Base-by-base conservation (phyloP, 92 coral and sea anemone genomes). In the Porites rus region DNA sequence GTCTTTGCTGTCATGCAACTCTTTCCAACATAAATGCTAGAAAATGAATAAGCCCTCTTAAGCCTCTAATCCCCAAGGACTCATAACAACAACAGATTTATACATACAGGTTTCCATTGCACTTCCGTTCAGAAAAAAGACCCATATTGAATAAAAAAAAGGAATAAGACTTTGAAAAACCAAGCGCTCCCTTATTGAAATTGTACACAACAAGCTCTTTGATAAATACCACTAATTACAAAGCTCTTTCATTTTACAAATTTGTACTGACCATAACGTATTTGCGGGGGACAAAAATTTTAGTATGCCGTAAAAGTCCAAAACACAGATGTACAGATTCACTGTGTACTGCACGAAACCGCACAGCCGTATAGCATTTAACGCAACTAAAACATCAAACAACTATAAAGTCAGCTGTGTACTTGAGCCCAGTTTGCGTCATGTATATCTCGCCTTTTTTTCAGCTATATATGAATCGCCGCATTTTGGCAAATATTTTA, bases 241-340 rank as follows among this genome's bases (percentile, higher is more conserved):
- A 38, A 38, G 46, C 46, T 38, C 46, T 4, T 38, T 38, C 6
- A 54, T 10, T 13, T 54, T 54, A 54, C 7, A 54, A 70, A 20
- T 51, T 17, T 52, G 46, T 10, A 52, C 46, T 4, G 46, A 38
- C 31, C 31, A 28, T 28, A 28, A 28, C 31, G 61, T n/a, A 50
- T 73, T 73, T 73, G 62, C 77, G 77, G 77, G 77, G 77, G 77
- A 1, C 22, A 65, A 65, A 65, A 6, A 65, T 5, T 65, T 65
- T 65, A 8, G 71, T 5, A 14, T 12, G 72, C 58, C 31, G 31
- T 21, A 51, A 43, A 24, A 28, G 28, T 59, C 19, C 51, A 76
- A 3, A 38, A 38, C 46, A 38, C 46, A 38, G 46, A 38, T 38
- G 46, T 38, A 38, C 46, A 3, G 46, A 28, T 28, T 28, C 46